Conservation (phyloP, 2,113 vertebrate genomes). For the Sigmodon hispidus region DNA sequence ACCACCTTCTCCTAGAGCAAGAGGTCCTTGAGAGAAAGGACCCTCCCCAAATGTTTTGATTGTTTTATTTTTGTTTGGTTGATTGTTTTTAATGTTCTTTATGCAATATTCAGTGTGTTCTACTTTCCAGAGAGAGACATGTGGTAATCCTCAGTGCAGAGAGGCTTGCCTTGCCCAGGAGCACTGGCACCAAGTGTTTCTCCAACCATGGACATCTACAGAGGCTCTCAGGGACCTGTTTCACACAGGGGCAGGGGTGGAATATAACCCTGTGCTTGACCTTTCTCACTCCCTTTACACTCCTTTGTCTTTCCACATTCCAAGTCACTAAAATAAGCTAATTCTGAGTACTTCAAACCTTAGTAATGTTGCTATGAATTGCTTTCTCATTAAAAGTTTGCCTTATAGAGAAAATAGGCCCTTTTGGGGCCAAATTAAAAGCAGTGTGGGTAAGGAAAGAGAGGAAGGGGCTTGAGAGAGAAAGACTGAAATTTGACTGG, state of each 20-base stretch:
- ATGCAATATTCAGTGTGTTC: not conserved
- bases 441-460: not conserved
- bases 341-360: not conserved
- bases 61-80: not conserved
- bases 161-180: not conserved
- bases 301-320: not conserved
- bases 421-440: constrained; percentile 35
- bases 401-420: constrained; percentile 21
- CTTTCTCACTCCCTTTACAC: not conserved
- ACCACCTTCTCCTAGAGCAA: not conserved
- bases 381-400: not conserved
- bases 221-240: not conserved
- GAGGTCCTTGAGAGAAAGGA: not conserved
- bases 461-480: too few relatives aligned
- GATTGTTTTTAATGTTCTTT: not conserved
- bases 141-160: not conserved
- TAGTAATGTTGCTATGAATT: not conserved
- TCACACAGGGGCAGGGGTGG: not conserved
- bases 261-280: not conserved
- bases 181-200: not conserved
- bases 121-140: not conserved
- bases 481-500: not conserved
- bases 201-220: not conserved
- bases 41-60: not conserved
- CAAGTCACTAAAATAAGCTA: constrained; percentile 28